Percentiles rank a stretch among this genome's conserved stretches.
Conservation (phyloP, 2,888 invertebrate species). For the Steinernema hermaphroditum region DNA sequence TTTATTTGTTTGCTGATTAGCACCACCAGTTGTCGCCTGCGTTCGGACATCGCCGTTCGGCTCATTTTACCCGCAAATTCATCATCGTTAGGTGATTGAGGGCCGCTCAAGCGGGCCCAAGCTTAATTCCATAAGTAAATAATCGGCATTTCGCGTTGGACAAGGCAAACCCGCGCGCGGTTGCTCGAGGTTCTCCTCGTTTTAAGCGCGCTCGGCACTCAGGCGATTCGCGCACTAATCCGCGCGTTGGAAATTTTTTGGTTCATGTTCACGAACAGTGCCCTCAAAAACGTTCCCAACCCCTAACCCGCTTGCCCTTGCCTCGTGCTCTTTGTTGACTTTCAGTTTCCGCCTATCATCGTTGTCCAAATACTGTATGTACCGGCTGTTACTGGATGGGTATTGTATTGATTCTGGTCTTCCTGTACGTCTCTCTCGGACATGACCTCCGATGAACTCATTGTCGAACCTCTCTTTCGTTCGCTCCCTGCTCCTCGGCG, state of each 20-base stretch:
- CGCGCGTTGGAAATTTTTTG: no score
- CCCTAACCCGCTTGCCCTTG: no score
- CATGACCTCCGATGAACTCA: constrained; percentile 23
- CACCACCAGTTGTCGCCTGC: no score
- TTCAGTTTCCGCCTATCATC: no score
- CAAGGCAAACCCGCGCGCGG: neutral
- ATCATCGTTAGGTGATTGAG: neutral
- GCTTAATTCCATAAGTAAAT: neutral
- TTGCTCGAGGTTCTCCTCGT: neutral
- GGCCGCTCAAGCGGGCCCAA: neutral
- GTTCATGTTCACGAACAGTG: no score
- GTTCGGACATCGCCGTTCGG: no score
- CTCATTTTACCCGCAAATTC: no score
- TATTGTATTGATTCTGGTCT: neutral
- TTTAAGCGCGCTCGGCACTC: neutral
- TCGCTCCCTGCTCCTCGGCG: constrained; percentile 11
- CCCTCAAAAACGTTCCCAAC: no score
- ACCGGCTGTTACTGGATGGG: no score
- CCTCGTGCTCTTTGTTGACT: no score
- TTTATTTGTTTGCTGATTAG: neutral
- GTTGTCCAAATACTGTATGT: no score
- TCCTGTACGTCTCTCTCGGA: neutral
- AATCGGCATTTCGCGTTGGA: neutral
- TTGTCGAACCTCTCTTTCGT: constrained; percentile 11
- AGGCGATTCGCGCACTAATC: neutral